These are phyloP conservation scores for Australoheros facetus DNA, from an alignment of 2,797 vertebrate species.

Conservation along the genomic window DNA sequence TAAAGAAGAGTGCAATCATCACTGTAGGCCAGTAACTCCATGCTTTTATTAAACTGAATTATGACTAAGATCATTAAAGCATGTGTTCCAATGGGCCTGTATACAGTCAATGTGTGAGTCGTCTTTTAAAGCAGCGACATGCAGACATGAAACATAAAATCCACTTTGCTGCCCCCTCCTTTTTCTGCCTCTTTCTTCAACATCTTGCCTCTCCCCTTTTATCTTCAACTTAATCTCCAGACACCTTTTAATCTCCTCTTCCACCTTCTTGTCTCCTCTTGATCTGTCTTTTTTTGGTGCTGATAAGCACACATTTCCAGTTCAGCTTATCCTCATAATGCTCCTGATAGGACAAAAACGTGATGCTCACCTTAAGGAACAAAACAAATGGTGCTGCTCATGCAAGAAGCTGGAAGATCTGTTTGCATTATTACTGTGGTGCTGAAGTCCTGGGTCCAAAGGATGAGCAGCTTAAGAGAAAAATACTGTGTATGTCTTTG, in stretches of 20 bases:
- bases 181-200: neutral
- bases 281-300: neutral
- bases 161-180: conserved; percentile 8
- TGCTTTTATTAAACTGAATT: conserved; percentile 55
- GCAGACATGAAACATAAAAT: neutral
- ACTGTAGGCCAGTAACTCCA: conserved; percentile 49
- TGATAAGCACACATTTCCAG: neutral
- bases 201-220: neutral
- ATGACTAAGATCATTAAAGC: conserved; percentile 74
- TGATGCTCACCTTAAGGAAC: neutral
- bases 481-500: too few species aligned
- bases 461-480: neutral
- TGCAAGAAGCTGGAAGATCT: neutral
- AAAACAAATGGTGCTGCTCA: neutral
- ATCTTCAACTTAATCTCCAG: conserved; percentile 22
- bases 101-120: conserved; percentile 47
- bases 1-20: conserved; percentile 53
- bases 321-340: neutral
- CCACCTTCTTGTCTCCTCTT: neutral
- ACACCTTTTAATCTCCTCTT: conserved; percentile 19
- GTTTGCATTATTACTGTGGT: neutral
- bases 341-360: neutral
- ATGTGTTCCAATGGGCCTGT: conserved; percentile 79
- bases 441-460: neutral
- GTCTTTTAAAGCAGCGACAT: conserved; percentile 27